These are phyloP conservation scores for Sycobia sp. DNA, from an alignment of 1,140 invertebrate genomes.

Conservation along the genomic window DNA sequence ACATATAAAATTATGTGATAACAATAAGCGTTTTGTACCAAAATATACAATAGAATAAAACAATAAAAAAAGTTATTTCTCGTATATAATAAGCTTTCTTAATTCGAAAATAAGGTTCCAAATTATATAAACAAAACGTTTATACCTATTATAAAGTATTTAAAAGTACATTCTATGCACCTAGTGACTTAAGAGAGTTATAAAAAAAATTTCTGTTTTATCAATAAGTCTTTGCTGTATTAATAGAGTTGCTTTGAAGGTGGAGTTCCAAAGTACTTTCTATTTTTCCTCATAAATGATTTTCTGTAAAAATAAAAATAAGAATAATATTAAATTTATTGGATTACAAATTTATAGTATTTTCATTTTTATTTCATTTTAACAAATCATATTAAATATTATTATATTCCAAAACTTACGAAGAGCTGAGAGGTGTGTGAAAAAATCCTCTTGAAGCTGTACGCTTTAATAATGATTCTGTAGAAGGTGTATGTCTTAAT, in stretches of 20 bases:
- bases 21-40: conserved; percentile 30
- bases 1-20: conserved; percentile 26
- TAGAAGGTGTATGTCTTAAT: conserved; percentile 63
- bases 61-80: conserved; percentile 27
- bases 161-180: conserved; percentile 29
- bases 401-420: conserved; percentile 35
- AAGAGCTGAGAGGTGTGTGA: conserved; percentile 53
- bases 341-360: too few species aligned
- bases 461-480: conserved; percentile 63
- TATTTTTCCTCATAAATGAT: conserved; percentile 54
- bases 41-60: conserved; percentile 32
- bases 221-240: not conserved
- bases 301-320: conserved; percentile 45
- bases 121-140: conserved; percentile 35
- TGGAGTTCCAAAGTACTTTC: conserved; percentile 58
- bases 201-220: conserved; percentile 27
- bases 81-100: conserved; percentile 20
- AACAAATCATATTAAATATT: conserved; percentile 1
- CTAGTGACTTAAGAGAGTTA: conserved; percentile 21
- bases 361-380: too few species aligned
- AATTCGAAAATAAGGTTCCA: conserved; percentile 4
- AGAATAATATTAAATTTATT: conserved; percentile 4
- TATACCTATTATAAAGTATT: conserved; percentile 10
- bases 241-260: conserved; percentile 46
- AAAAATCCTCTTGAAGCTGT: conserved; percentile 55